A percentile compares a stretch with the other conserved stretches of the same genome.
These are phyloP conservation scores for Spilogale gracilis DNA, from an alignment of 2,113 vertebrate genomes.

Conservation along the genomic window DNA sequence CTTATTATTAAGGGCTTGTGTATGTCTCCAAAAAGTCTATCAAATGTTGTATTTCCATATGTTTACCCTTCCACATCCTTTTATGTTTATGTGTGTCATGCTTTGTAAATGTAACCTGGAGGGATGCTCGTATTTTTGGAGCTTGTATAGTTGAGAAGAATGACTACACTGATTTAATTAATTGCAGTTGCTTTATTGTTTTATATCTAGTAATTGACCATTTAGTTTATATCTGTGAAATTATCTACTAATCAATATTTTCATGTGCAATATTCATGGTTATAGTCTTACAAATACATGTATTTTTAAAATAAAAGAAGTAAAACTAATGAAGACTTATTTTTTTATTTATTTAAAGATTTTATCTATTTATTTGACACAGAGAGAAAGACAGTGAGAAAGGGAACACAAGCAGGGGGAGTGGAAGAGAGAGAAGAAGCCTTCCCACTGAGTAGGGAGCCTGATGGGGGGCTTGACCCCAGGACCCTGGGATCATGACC, in stretches of 20 bases:
- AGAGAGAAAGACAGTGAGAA: too few species aligned
- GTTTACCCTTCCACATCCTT: not conserved
- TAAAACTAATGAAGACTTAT: not conserved
- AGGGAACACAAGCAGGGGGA: too few species aligned
- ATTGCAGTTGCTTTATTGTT: not conserved
- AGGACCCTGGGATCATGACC: too few species aligned
- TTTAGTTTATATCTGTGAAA: not conserved
- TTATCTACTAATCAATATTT: not conserved
- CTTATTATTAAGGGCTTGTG: not conserved
- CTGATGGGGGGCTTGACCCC: too few species aligned
- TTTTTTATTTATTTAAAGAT: too few species aligned
- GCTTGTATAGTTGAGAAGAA: not conserved
- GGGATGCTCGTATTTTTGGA: not conserved
- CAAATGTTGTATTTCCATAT: not conserved
- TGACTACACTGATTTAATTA: not conserved
- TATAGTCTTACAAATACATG: not conserved
- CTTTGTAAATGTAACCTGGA: not conserved
- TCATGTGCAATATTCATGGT: not conserved
- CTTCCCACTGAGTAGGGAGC: too few species aligned
- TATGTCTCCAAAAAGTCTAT: not conserved
- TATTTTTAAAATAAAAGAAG: not conserved
- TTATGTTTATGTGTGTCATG: not conserved
- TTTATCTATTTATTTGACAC: too few species aligned
- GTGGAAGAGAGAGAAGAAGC: too few species aligned
- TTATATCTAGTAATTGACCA: not conserved